phyloP scores from a whole-genome alignment of 2,888 invertebrate species.

The Drosophila kambysellisi region DNA sequence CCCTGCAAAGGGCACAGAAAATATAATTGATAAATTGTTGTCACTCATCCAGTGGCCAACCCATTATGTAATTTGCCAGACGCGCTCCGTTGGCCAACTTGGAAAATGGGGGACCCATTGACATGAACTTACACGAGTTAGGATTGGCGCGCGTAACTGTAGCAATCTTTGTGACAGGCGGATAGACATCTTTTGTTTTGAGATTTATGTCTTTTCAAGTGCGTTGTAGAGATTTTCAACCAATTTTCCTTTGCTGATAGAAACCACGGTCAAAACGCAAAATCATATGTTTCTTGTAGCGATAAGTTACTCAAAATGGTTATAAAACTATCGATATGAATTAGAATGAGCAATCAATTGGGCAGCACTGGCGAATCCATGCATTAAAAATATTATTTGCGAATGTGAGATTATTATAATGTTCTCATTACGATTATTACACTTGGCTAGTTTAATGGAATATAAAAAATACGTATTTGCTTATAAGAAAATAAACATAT shows the following conservation, averaged over 20 bases:
- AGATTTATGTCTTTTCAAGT: constrained; percentile 24
- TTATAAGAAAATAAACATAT: not conserved
- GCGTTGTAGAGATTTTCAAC: constrained; percentile 31
- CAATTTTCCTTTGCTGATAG: constrained; percentile 31
- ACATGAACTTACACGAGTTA: constrained; percentile 79
- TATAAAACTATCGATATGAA: constrained; percentile 10
- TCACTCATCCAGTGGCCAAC: constrained; percentile 1
- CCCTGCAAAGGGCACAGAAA: constrained; percentile 67
- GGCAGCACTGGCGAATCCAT: constrained; percentile 19
- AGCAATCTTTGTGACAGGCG: constrained; percentile 82
- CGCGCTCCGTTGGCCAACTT: constrained; percentile 19
- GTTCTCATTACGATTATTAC: not conserved
- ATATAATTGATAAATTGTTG: constrained; percentile 4
- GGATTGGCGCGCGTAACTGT: constrained; percentile 81
- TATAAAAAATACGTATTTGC: not conserved
- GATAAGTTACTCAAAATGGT: constrained; percentile 16
- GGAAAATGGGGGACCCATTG: not conserved
- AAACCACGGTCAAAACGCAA: constrained; percentile 43
- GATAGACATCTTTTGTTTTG: constrained; percentile 79
- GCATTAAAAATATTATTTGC: not conserved
- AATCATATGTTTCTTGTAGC: constrained; percentile 50
- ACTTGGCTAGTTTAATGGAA: not conserved
- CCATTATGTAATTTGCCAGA: constrained; percentile 81
- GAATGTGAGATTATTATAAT: too few species aligned
- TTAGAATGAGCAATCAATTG: not conserved